Conservation (phyloP, 2,113 vertebrate genomes). For the Sapayoa aenigma region DNA sequence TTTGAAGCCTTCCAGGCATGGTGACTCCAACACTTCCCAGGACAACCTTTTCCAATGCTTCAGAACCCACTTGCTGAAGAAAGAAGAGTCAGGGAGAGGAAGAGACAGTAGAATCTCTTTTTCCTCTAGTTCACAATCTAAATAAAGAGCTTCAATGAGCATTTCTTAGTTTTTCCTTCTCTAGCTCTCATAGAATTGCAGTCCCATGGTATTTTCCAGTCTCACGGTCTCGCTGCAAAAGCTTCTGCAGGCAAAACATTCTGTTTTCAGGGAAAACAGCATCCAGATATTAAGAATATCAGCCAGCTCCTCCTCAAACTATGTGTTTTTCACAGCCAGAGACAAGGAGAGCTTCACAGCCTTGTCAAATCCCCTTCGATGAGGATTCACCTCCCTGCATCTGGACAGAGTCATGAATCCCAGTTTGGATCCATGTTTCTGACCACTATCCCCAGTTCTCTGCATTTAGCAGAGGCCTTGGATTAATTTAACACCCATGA, state of each 20-base stretch:
- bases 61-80: not conserved
- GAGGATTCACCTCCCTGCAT: not conserved
- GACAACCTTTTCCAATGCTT: not conserved
- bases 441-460: not conserved
- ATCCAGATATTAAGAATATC: not conserved
- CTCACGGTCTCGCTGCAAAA: not conserved
- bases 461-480: not conserved
- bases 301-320: not conserved
- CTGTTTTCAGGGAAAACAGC: not conserved
- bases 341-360: not conserved
- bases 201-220: not conserved
- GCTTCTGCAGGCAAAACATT: not conserved
- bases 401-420: not conserved
- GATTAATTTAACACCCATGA: not conserved
- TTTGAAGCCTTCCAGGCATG: not conserved
- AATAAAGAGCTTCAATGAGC: not conserved
- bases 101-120: not conserved
- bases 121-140: not conserved
- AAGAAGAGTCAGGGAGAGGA: not conserved
- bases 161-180: not conserved
- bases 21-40: not conserved
- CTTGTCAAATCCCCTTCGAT: not conserved
- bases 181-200: not conserved
- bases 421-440: not conserved
- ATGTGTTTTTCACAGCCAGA: not conserved